These are phyloP conservation scores for Phylloscopus trochiloides DNA, from an alignment of 2,113 vertebrate species.

Conservation along the genomic window DNA sequence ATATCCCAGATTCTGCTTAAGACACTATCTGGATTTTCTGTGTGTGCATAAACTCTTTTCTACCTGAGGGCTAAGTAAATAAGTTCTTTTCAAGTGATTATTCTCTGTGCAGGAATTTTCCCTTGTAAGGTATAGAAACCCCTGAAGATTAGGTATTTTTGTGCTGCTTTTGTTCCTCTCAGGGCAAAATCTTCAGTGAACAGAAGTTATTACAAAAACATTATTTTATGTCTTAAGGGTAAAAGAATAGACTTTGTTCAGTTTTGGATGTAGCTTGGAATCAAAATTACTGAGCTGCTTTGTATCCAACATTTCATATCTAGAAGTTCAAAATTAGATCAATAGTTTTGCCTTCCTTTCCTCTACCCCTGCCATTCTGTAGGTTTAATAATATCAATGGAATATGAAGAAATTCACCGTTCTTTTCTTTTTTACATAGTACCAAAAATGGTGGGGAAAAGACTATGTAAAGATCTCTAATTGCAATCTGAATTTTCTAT, in stretches of 20 bases:
- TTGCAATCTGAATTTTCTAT: background rate
- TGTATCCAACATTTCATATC: background rate
- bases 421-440: background rate
- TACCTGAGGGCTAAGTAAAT: conserved; percentile 51
- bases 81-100: conserved; percentile 48
- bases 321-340: background rate
- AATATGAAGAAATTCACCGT: background rate
- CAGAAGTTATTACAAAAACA: conserved; percentile 38
- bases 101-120: conserved; percentile 25
- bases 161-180: conserved; percentile 23
- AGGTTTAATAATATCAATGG: background rate
- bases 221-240: background rate
- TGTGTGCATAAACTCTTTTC: conserved; percentile 22
- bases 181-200: conserved; percentile 30
- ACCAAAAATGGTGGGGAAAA: background rate
- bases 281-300: conserved; percentile 1
- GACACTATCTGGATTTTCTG: conserved; percentile 37
- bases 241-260: background rate
- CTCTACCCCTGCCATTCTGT: background rate
- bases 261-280: background rate
- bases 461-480: background rate
- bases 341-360: background rate
- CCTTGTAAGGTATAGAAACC: background rate
- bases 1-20: conserved; percentile 6
- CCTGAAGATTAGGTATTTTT: conserved; percentile 32